These are phyloP conservation scores for Pygoscelis adeliae DNA, from an alignment of 2,113 vertebrate genomes.

Conservation along the genomic window DNA sequence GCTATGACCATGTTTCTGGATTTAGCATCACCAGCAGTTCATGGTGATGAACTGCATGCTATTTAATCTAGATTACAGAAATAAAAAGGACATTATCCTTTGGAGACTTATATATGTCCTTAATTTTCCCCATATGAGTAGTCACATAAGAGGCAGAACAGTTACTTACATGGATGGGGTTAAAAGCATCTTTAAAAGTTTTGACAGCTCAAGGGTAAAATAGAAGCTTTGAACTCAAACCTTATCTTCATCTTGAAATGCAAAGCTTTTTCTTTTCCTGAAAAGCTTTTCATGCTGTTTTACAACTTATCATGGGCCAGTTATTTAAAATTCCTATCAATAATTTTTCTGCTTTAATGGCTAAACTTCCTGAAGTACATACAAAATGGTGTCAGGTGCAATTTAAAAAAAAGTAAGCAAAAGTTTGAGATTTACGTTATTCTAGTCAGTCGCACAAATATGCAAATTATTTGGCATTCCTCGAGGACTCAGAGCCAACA, in stretches of 20 bases:
- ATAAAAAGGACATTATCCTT: not conserved
- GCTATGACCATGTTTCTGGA: not conserved
- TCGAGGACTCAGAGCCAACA: not conserved
- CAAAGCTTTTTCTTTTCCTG: not conserved
- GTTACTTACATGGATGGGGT: not conserved
- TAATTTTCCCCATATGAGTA: not conserved
- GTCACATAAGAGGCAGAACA: not conserved
- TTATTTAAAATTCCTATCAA: not conserved
- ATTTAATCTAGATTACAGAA: not conserved
- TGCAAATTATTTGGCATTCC: not conserved
- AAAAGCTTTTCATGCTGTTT: not conserved
- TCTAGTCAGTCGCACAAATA: not conserved
- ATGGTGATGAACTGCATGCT: not conserved
- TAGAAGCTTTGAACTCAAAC: not conserved
- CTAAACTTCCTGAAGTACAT: not conserved
- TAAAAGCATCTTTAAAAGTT: not conserved
- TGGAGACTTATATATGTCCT: not conserved
- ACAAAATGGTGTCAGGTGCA: not conserved
- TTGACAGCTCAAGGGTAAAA: not conserved
- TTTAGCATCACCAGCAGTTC: not conserved
- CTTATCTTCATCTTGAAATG: not conserved
- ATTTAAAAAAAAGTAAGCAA: not conserved
- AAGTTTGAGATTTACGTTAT: not conserved
- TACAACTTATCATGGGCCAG: not conserved
- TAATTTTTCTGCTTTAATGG: not conserved